phyloP scores from a whole-genome alignment of 2,797 vertebrate genomes.

The Sebastes iracundus region DNA sequence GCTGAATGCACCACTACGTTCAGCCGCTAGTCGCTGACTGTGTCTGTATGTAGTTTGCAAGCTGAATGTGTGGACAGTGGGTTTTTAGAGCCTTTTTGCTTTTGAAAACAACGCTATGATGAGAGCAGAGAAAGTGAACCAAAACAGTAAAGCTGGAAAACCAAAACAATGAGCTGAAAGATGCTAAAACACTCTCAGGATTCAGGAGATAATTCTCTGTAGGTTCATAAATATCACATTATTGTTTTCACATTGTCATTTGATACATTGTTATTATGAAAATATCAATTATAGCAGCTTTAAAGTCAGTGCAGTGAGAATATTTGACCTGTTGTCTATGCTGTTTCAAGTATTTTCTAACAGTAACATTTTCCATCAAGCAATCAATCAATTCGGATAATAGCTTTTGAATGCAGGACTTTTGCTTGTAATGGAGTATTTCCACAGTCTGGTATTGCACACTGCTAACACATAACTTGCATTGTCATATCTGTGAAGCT shows the following conservation, averaged over 20 bases:
- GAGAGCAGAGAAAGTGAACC: background rate
- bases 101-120: background rate
- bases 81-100: background rate
- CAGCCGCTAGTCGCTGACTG: background rate
- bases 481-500: conserved; percentile 5
- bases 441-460: background rate
- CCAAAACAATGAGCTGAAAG: background rate
- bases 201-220: background rate
- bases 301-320: background rate
- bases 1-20: background rate
- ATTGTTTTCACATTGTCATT: background rate
- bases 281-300: background rate
- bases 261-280: background rate
- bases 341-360: background rate
- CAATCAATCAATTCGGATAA: background rate
- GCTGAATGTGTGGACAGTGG: background rate
- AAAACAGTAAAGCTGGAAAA: background rate
- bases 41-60: background rate
- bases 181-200: background rate
- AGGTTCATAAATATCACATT: background rate
- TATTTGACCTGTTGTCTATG: background rate
- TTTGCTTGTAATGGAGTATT: background rate
- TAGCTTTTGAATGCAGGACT: background rate
- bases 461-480: background rate
- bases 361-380: background rate